A percentile compares a stretch with the other conserved stretches of the same genome.
Evolutionary conservation across 2,113 vertebrate genomes (phyloP).

Genomic region (Butastur rufipennis): DNA sequence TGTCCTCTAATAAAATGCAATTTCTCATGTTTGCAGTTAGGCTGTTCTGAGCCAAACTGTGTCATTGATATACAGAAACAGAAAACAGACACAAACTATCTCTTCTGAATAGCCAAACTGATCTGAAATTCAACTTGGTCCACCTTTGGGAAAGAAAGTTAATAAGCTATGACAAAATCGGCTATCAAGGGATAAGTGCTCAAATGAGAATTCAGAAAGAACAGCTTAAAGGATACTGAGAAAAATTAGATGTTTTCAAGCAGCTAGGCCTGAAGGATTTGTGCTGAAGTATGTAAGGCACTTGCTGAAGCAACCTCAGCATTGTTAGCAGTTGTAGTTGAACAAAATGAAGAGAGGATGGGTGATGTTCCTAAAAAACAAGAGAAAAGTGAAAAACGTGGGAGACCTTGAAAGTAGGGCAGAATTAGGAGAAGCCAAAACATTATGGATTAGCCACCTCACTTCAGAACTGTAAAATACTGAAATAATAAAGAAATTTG

Average conservation of each 20-base stretch:
- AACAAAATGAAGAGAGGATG: not conserved
- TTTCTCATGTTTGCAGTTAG: not conserved
- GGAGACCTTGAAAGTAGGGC: not conserved
- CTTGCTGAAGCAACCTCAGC: not conserved
- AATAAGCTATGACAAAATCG: not conserved
- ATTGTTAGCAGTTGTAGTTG: not conserved
- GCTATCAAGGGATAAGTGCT: rapidly evolving
- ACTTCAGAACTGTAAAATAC: not conserved
- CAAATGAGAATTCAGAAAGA: not conserved
- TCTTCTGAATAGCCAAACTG: not conserved
- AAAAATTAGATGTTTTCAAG: not conserved
- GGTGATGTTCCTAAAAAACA: not conserved
- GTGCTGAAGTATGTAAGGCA: not conserved
- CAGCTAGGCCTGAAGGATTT: not conserved
- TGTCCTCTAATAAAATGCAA: not conserved
- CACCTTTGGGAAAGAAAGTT: not conserved
- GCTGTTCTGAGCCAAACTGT: not conserved
- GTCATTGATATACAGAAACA: not conserved
- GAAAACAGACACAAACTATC: not conserved
- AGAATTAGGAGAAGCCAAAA: not conserved
- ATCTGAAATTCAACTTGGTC: not conserved
- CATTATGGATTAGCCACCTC: not conserved
- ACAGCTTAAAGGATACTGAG: not conserved
- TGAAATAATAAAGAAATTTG: not conserved
- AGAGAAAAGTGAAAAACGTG: not conserved